A percentile compares a stretch with the other conserved stretches of the same genome.
Conservation (phyloP, 2,888 invertebrate genomes). For the Drosophila neonasuta region DNA sequence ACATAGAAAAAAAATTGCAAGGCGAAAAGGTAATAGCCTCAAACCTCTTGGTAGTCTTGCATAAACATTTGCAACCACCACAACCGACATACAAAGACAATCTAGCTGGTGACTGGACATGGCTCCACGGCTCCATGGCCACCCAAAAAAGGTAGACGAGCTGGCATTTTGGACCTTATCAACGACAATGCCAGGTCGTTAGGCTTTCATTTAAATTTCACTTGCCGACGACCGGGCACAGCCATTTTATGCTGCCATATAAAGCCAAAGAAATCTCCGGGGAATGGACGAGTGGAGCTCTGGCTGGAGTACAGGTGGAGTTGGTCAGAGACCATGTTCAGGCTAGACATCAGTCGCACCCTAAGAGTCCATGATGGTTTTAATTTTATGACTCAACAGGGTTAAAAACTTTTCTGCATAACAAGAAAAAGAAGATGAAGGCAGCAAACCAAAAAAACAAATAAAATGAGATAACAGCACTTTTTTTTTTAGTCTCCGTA, state of each 20-base stretch:
- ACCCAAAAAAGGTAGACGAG: slow-evolving; percentile 42
- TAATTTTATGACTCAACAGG: slow-evolving; percentile 72
- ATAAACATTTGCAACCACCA: slow-evolving; percentile 57
- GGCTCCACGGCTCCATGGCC: slow-evolving; percentile 28
- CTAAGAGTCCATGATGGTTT: slow-evolving; percentile 61
- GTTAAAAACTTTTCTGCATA: slow-evolving; percentile 66
- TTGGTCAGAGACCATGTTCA: not conserved
- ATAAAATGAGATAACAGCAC: slow-evolving; percentile 59
- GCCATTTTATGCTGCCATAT: slow-evolving; percentile 17
- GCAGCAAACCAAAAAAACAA: slow-evolving; percentile 15
- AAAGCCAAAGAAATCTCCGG: slow-evolving; percentile 31
- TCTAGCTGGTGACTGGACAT: slow-evolving; percentile 13
- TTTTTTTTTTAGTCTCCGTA: slow-evolving; percentile 37
- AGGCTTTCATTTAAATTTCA: slow-evolving; percentile 73
- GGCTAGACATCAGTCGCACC: slow-evolving; percentile 54
- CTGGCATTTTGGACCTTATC: slow-evolving; percentile 65
- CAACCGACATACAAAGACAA: slow-evolving; percentile 32
- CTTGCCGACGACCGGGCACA: slow-evolving; percentile 41
- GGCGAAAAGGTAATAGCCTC: slow-evolving; percentile 13
- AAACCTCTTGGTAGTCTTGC: slow-evolving; percentile 35
- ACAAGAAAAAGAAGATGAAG: slow-evolving; percentile 33
- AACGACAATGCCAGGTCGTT: slow-evolving; percentile 75
- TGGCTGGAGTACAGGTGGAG: slow-evolving; percentile 37
- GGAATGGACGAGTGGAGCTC: slow-evolving; percentile 24
- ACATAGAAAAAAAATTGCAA: slow-evolving; percentile 6